Percentiles rank a stretch among this genome's conserved stretches.
Conservation (phyloP, 2,113 vertebrate genomes). For the Macaca mulatta region DNA sequence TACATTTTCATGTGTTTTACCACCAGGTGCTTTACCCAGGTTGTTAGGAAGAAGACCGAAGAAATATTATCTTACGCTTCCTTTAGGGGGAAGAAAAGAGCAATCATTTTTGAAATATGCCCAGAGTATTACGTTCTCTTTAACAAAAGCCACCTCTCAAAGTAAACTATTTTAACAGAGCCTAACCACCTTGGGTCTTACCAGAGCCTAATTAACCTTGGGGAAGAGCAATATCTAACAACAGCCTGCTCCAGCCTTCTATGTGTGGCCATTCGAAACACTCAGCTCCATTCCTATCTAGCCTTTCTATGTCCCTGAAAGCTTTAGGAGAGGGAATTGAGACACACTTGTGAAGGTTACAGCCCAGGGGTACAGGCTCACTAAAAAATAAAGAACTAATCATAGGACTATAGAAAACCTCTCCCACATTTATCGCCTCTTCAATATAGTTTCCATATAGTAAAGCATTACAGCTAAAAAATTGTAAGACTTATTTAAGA, state of each 20-base stretch:
- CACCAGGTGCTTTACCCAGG: no score
- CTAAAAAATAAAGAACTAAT: background rate
- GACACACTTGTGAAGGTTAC: background rate
- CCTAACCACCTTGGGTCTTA: background rate
- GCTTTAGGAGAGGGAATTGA: background rate
- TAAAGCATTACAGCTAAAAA: background rate
- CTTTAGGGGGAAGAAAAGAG: background rate
- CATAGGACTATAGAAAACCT: background rate
- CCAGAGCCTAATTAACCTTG: background rate
- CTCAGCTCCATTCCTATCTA: background rate
- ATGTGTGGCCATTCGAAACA: background rate
- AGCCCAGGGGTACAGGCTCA: background rate
- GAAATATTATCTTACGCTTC: background rate
- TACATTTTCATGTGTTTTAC: background rate
- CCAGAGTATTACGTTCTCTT: background rate
- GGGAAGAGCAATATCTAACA: background rate
- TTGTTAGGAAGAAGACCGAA: background rate
- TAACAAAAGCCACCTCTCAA: background rate
- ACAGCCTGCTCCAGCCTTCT: background rate
- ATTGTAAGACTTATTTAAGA: background rate
- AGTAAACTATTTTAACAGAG: background rate
- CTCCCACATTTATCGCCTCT: background rate
- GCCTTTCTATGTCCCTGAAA: background rate
- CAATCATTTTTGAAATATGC: background rate
- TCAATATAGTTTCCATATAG: background rate